Conservation (phyloP, 1,140 invertebrate species). For the Scaptomyza montana region DNA sequence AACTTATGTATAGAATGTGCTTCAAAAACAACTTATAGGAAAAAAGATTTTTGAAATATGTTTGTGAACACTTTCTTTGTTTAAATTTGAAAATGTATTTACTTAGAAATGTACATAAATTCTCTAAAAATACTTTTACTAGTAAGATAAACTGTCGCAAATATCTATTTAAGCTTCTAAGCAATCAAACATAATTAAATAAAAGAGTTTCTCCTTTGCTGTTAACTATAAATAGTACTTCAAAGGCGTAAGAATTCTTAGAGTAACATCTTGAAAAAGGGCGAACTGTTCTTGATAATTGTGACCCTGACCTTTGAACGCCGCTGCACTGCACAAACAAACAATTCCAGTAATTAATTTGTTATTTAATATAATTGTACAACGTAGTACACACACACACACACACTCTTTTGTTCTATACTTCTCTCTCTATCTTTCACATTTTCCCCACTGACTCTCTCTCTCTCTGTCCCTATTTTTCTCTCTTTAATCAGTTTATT, state of each 20-base stretch:
- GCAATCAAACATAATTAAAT: no score
- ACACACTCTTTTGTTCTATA: not conserved
- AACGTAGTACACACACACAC: not conserved
- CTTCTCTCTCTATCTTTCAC: conserved; percentile 1
- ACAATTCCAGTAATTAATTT: conserved; percentile 35
- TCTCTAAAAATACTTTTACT: no score
- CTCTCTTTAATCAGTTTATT: not conserved
- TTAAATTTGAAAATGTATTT: no score
- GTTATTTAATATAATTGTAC: conserved; percentile 21
- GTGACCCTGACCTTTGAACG: conserved; percentile 61
- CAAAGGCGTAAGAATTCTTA: not conserved
- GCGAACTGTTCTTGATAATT: conserved; percentile 8
- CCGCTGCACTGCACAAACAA: conserved; percentile 8
- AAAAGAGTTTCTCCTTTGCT: not conserved
- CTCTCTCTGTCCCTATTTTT: not conserved
- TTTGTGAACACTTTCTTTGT: no score
- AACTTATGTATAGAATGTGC: no score
- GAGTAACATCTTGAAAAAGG: not conserved
- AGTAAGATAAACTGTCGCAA: no score
- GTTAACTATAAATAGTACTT: not conserved
- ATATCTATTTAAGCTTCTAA: no score
- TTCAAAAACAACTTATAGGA: no score
- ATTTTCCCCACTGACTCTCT: not conserved
- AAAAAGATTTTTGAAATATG: no score
- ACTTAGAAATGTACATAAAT: no score